Conservation (phyloP, 2,797 vertebrate species). For the Enoplosus armatus region DNA sequence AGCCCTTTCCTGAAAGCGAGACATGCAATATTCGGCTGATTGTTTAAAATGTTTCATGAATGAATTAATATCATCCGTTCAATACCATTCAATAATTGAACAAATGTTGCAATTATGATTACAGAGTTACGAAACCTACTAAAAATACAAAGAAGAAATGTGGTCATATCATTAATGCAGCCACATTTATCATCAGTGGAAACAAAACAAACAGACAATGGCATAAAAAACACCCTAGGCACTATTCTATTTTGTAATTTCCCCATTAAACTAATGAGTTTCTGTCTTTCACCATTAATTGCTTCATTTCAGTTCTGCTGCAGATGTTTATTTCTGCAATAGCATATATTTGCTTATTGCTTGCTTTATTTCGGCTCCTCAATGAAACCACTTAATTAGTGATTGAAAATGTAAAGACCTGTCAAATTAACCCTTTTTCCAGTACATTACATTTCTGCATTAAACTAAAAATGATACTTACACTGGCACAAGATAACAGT, state of each 20-base stretch:
- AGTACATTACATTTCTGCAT: constrained; percentile 84
- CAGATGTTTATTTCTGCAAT: constrained; percentile 79
- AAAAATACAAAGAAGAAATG: constrained; percentile 48
- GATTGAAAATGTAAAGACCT: constrained; percentile 81
- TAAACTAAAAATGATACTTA: constrained; percentile 72
- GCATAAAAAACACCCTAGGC: constrained; percentile 68
- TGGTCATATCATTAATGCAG: constrained; percentile 53
- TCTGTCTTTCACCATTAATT: constrained; percentile 84
- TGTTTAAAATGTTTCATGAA: constrained; percentile 36
- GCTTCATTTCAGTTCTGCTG: constrained; percentile 84
- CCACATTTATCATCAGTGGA: constrained; percentile 66
- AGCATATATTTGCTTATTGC: constrained; percentile 72
- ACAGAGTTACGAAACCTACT: constrained; percentile 42
- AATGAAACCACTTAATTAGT: constrained; percentile 84
- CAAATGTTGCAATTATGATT: constrained; percentile 63
- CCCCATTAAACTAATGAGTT: constrained; percentile 85
- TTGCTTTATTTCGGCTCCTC: constrained; percentile 79
- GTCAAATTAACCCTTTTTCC: constrained; percentile 86
- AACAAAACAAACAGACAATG: constrained; percentile 68
- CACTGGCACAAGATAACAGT: constrained; percentile 30
- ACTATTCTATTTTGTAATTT: constrained; percentile 77
- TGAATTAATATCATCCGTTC: constrained; percentile 47
- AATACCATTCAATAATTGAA: constrained; percentile 54
- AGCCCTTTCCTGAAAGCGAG: constrained; percentile 8
- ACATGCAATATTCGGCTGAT: constrained; percentile 35